phyloP scores from a whole-genome alignment of 2,888 invertebrate genomes.

The Cryptophagus acutangulus region DNA sequence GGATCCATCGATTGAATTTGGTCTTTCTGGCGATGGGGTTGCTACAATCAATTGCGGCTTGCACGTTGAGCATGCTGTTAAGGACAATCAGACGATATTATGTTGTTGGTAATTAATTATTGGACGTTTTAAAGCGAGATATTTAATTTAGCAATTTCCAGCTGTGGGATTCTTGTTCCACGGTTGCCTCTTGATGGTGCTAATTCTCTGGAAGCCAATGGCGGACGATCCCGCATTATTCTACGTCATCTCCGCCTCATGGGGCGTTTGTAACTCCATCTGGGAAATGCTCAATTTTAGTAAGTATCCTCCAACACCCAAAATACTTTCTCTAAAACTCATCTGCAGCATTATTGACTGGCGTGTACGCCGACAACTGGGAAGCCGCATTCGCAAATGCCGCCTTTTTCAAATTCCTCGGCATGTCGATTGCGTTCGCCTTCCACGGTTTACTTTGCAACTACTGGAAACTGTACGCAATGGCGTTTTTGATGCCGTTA shows the following conservation, averaged over 20 bases:
- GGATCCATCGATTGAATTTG: constrained; percentile 67
- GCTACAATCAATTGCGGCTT: constrained; percentile 71
- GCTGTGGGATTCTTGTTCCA: constrained; percentile 79
- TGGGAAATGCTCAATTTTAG: constrained; percentile 70
- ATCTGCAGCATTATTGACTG: constrained; percentile 45
- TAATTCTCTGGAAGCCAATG: constrained; percentile 75
- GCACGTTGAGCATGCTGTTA: constrained; percentile 74
- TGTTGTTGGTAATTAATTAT: constrained; percentile 60
- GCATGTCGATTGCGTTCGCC: constrained; percentile 59
- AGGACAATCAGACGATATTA: constrained; percentile 69
- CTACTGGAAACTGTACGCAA: constrained; percentile 48
- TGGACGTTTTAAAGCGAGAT: constrained; percentile 4
- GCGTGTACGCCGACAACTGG: constrained; percentile 47
- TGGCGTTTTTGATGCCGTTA: constrained; percentile 50
- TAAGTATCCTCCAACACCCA: constrained; percentile 28
- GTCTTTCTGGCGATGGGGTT: constrained; percentile 70
- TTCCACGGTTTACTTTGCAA: constrained; percentile 61
- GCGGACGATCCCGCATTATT: constrained; percentile 76
- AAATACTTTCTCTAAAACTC: not conserved
- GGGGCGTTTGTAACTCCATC: constrained; percentile 82
- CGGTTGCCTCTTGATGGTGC: constrained; percentile 68
- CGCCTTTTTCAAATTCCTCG: constrained; percentile 54
- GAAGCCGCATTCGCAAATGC: constrained; percentile 53
- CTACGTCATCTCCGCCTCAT: constrained; percentile 77
- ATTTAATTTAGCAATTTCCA: constrained; percentile 34